Base-by-base conservation (phyloP, 2,888 invertebrate genomes). In the Pandemis cinnamomeana region DNA sequence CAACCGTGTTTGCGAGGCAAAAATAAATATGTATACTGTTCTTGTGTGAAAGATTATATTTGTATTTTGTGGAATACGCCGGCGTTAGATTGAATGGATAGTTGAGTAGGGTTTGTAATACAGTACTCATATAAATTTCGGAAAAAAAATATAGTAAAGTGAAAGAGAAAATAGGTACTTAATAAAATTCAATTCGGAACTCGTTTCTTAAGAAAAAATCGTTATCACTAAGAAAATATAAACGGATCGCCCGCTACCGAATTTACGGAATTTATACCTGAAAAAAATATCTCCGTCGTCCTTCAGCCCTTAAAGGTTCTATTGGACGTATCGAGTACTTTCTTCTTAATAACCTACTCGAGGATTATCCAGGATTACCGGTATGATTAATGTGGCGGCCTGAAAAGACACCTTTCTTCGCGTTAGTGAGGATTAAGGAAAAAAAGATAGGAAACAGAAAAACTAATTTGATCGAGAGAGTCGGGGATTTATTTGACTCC, bases 301-400 rank as follows among this genome's bases (percentile, higher is more conserved):
- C 67, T 41, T 53, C 7, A 5, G 11, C 64, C 63, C n/a, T 13
- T 44, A 64, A 7, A 44, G 63, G 63, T 36, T 36, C 36, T 67
- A 67, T n/a, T 55, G 46, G 66, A 71, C 73, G 72, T 76, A 78
- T 76, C 71, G 76, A 80, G 77, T 76, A 77, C 51, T 76, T 77
- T 75, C 77, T 78, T 80, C 80, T 79, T 80, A 84, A 84, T 84
- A 81, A 83, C 80, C 81, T 79, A 79, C 77, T 78, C 53, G 71
- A 71, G 77, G 80, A 78, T 80, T 77, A 81, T 83, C 79, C 77
- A 53, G 80, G 84, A 83, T 85, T 83, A 85, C 76, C 75, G 73
- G 71, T 71, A 80, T 84, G 84, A 86, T 85, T 82, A 83, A 86
- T 85, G 81, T 46, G 62, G 44, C 62, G 71, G 75, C 75, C 71